These are phyloP conservation scores for Seriola rivoliana DNA, from an alignment of 2,113 vertebrate species.

Conservation along the genomic window DNA sequence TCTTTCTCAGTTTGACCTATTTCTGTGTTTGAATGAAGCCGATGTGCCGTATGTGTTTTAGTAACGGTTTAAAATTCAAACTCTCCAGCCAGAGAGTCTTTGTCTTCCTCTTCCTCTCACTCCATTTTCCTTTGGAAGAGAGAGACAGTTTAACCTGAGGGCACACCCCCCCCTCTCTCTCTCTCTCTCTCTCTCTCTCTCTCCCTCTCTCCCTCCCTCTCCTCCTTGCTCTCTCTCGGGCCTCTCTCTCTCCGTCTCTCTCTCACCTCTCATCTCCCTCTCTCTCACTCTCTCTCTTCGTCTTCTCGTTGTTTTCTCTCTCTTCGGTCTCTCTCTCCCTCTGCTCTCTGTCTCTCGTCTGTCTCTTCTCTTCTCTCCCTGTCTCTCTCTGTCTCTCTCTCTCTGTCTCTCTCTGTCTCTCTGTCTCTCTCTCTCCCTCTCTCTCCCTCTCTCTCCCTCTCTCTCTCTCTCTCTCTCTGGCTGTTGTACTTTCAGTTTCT, in stretches of 20 bases:
- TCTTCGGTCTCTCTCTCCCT: no score
- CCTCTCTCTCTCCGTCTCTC: no score
- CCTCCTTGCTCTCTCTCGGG: no score
- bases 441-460: conserved; percentile 26
- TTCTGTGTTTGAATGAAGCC: background rate
- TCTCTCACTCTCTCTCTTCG: no score
- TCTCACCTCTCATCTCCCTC: no score
- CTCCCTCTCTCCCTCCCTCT: no score
- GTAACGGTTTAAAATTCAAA: background rate
- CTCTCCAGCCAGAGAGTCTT: background rate
- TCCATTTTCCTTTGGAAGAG: background rate
- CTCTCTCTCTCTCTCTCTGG: background rate
- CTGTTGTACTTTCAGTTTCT: conserved; percentile 38
- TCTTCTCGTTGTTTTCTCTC: no score
- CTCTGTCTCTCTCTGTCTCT: conserved; percentile 8
- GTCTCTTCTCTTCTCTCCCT: no score
- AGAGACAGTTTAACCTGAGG: conserved; percentile 51
- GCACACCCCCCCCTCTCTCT: conserved; percentile 4
- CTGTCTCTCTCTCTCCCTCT: background rate
- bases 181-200: no score
- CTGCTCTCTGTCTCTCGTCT: no score
- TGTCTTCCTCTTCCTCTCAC: no score
- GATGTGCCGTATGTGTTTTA: background rate
- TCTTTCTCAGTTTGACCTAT: background rate
- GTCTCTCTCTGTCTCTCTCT: background rate